These are phyloP conservation scores for Smithornis capensis DNA, from an alignment of 2,113 vertebrate species.

Conservation along the genomic window DNA sequence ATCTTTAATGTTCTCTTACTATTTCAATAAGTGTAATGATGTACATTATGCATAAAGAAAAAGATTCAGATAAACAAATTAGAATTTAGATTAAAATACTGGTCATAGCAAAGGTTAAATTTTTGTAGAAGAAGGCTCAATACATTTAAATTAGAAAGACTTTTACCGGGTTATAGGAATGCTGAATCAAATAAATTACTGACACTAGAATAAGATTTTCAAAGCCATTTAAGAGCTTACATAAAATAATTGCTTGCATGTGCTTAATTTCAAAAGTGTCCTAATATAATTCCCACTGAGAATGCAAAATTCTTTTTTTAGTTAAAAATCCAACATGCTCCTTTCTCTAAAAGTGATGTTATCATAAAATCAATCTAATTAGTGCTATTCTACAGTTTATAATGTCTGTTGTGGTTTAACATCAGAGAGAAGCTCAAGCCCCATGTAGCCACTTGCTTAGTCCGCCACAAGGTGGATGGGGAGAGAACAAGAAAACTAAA, in stretches of 20 bases:
- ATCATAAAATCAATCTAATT: neutral
- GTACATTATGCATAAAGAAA: neutral
- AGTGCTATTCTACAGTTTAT: conserved; percentile 4
- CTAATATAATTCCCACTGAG: neutral
- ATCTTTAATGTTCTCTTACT: neutral
- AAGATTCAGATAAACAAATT: neutral
- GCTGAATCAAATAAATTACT: conserved; percentile 20
- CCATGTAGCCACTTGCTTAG: neutral
- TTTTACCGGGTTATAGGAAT: neutral
- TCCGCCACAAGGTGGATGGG: too few relatives aligned
- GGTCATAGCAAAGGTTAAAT: neutral
- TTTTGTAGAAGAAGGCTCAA: neutral
- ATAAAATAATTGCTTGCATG: conserved; percentile 3
- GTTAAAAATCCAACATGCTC: neutral
- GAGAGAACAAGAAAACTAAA: neutral
- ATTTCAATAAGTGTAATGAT: neutral
- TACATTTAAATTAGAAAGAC: conserved; percentile 27
- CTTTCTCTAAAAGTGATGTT: neutral
- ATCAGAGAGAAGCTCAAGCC: neutral
- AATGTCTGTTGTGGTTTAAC: neutral
- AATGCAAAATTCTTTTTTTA: neutral
- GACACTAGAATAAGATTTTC: neutral
- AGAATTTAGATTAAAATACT: neutral
- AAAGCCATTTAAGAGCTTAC: neutral
- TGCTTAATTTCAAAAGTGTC: conserved; percentile 15